Percentiles rank a stretch among this genome's conserved stretches.
Evolutionary conservation across 2,888 invertebrate genomes (phyloP).

Genomic region (Linnaemya vulpina): DNA sequence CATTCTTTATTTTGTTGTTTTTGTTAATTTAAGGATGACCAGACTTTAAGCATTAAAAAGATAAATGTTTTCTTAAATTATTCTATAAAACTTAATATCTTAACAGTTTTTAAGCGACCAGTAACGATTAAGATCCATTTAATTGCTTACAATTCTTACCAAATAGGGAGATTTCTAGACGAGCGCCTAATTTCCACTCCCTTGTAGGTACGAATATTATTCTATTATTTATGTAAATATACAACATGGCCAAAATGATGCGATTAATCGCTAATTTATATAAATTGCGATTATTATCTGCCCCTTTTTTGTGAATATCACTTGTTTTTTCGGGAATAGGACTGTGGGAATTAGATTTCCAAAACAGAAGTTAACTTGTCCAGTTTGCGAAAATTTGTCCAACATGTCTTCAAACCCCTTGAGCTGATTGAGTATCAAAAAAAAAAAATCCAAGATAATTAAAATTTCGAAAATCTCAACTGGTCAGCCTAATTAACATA

Average conservation of each 20-base stretch:
- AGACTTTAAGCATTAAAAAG: constrained; percentile 18
- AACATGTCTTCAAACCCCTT: constrained; percentile 4
- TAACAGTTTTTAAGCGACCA: no score
- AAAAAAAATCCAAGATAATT: not conserved
- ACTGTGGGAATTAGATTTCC: not conserved
- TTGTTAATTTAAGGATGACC: constrained; percentile 55
- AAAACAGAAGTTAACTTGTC: not conserved
- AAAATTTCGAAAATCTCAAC: constrained; percentile 25
- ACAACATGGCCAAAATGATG: no score
- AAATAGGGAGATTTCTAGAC: no score
- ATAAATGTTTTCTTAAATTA: not conserved
- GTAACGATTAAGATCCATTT: no score
- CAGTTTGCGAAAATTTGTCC: constrained; percentile 25
- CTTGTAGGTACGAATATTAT: no score
- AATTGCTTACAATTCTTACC: no score
- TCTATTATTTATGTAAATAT: no score
- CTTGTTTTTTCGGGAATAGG: no score
- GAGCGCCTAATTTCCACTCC: no score
- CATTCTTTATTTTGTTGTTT: constrained; percentile 22
- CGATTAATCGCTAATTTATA: no score
- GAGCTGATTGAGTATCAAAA: constrained; percentile 5
- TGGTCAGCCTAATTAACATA: constrained; percentile 53
- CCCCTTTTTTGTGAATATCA: no score
- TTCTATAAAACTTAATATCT: not conserved
- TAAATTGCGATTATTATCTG: no score